Conservation (phyloP, 2,797 vertebrate genomes). For the Heliangelus exortis region DNA sequence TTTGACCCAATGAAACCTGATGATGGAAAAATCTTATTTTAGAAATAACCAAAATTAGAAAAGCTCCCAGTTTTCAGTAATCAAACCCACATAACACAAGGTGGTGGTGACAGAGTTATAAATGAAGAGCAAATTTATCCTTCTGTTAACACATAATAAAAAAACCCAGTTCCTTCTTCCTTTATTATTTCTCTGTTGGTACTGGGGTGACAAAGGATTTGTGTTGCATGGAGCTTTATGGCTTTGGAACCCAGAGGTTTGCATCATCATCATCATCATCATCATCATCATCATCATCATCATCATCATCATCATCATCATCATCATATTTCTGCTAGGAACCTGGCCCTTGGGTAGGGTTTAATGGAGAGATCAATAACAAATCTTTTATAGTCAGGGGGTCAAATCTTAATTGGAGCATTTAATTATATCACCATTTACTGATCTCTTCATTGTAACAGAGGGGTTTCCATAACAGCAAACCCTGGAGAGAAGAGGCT, state of each 20-base stretch:
- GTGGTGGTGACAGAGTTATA: no score
- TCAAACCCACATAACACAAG: background rate
- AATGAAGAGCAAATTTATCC: background rate
- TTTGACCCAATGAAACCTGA: background rate
- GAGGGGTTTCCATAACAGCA: background rate
- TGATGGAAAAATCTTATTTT: background rate
- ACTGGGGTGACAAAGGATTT: background rate
- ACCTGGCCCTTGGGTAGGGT: background rate
- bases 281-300: no score
- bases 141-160: background rate
- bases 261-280: background rate
- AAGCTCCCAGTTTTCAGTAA: background rate
- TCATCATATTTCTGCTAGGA: rapidly evolving
- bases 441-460: background rate
- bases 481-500: background rate
- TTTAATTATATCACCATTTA: conserved; percentile 5
- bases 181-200: background rate
- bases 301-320: no score
- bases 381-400: background rate
- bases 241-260: background rate
- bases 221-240: background rate
- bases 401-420: background rate
- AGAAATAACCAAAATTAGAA: background rate
- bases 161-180: background rate
- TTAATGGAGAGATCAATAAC: background rate